A percentile compares a stretch with the other conserved stretches of the same genome.
Conservation (phyloP, 1,140 invertebrate genomes). For the Caerostris darwini region DNA sequence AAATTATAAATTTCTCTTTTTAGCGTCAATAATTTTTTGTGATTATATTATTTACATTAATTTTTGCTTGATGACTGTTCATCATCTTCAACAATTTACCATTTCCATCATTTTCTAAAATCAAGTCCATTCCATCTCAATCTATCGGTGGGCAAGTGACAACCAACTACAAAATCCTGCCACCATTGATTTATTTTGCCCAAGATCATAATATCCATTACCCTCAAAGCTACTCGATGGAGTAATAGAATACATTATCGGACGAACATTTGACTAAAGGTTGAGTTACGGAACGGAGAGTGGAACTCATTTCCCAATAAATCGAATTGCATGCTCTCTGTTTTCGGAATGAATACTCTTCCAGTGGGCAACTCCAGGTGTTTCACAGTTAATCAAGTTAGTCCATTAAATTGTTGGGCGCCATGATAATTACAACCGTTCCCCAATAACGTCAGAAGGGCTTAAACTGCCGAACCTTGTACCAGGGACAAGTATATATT, state of each 20-base stretch:
- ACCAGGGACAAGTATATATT: constrained; percentile 22
- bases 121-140: neutral
- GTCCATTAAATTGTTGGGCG: constrained; percentile 34
- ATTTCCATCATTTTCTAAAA: neutral
- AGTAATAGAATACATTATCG: constrained; percentile 43
- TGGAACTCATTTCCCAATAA: constrained; percentile 47
- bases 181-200: neutral
- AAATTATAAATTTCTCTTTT: too few species aligned
- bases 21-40: too few species aligned
- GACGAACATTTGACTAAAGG: constrained; percentile 1
- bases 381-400: constrained; percentile 59
- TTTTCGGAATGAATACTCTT: constrained; percentile 25
- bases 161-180: neutral
- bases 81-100: too few species aligned
- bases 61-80: too few species aligned
- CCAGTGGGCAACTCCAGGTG: constrained; percentile 62
- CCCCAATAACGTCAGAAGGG: neutral
- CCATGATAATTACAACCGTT: constrained; percentile 26
- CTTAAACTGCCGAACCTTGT: neutral
- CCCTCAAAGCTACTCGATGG: neutral
- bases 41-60: too few species aligned
- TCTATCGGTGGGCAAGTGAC: neutral
- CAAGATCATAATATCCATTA: constrained; percentile 22
- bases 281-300: neutral
- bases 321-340: constrained; percentile 27